Conservation (phyloP, 2,888 invertebrate species). For the Endomychus coccineus region DNA sequence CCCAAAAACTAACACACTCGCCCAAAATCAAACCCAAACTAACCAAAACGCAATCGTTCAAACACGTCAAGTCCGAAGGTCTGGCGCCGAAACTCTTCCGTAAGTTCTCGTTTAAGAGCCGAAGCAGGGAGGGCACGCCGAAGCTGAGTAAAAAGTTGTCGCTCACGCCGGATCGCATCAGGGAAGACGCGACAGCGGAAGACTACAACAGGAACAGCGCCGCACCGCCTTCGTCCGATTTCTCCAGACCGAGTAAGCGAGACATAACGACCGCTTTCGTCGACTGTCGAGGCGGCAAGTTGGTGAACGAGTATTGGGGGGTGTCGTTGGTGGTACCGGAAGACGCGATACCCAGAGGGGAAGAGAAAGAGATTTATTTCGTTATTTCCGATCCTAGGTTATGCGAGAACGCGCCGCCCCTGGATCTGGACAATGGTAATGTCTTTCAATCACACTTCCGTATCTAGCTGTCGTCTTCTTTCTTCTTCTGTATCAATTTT, state of each 20-base stretch:
- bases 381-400: slow-evolving; percentile 77
- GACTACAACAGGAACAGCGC: slow-evolving; percentile 48
- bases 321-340: slow-evolving; percentile 84
- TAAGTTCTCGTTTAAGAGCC: slow-evolving; percentile 37
- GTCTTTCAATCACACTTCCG: slow-evolving; percentile 8
- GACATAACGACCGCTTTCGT: slow-evolving; percentile 51
- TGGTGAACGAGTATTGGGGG: slow-evolving; percentile 84
- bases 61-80: slow-evolving; percentile 36
- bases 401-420: slow-evolving; percentile 66
- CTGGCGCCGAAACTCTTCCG: slow-evolving; percentile 38
- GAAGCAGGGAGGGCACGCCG: slow-evolving; percentile 27
- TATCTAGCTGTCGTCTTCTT: too few relatives aligned
- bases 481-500: slow-evolving; percentile 1
- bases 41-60: slow-evolving; percentile 44
- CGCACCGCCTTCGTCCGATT: slow-evolving; percentile 20
- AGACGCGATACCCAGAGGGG: slow-evolving; percentile 75
- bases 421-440: slow-evolving; percentile 85
- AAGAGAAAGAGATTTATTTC: slow-evolving; percentile 89
- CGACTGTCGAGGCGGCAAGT: slow-evolving; percentile 70
- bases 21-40: slow-evolving; percentile 41
- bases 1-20: slow-evolving; percentile 41
- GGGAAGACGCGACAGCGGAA: slow-evolving; percentile 23
- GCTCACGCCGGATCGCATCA: slow-evolving; percentile 25
- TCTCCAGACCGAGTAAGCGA: slow-evolving; percentile 36
- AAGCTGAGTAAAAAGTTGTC: slow-evolving; percentile 33